These are phyloP conservation scores for Plumapathes pennacea DNA, from an alignment of 92 coral and sea anemone species.

Conservation along the genomic window DNA sequence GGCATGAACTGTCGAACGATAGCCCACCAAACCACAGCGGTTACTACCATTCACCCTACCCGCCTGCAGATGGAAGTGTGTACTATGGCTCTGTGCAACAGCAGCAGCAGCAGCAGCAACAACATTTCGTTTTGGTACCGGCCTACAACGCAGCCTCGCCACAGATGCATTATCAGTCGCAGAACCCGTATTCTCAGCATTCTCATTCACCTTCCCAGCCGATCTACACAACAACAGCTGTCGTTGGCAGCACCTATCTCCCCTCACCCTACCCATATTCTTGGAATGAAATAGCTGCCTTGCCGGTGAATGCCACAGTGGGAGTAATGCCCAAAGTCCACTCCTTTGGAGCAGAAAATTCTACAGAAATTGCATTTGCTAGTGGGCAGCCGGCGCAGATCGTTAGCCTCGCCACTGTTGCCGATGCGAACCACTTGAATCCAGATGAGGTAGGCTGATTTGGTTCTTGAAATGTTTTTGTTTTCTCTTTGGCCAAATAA, in stretches of 20 bases:
- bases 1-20: conserved; percentile 67
- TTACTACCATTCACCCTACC: conserved; percentile 47
- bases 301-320: conserved; percentile 40
- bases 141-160: conserved; percentile 68
- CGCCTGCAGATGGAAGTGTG: conserved; percentile 59
- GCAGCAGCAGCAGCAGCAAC: too few species aligned
- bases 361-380: conserved; percentile 55
- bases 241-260: conserved; percentile 55
- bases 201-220: conserved; percentile 71
- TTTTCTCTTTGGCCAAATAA: background rate
- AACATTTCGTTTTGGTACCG: conserved; percentile 60
- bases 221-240: conserved; percentile 57
- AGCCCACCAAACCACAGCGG: conserved; percentile 38
- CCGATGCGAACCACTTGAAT: conserved; percentile 67
- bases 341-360: conserved; percentile 40
- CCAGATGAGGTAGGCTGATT: conserved; percentile 41
- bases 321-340: conserved; percentile 49
- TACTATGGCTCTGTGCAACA: conserved; percentile 46
- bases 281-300: conserved; percentile 64
- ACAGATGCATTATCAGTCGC: conserved; percentile 66
- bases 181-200: conserved; percentile 58
- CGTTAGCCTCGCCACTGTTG: conserved; percentile 60
- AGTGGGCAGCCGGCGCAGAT: conserved; percentile 57
- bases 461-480: conserved; percentile 26
- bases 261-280: conserved; percentile 54